These are phyloP conservation scores for Siniperca chuatsi DNA, from an alignment of 2,113 vertebrate species.

Conservation along the genomic window DNA sequence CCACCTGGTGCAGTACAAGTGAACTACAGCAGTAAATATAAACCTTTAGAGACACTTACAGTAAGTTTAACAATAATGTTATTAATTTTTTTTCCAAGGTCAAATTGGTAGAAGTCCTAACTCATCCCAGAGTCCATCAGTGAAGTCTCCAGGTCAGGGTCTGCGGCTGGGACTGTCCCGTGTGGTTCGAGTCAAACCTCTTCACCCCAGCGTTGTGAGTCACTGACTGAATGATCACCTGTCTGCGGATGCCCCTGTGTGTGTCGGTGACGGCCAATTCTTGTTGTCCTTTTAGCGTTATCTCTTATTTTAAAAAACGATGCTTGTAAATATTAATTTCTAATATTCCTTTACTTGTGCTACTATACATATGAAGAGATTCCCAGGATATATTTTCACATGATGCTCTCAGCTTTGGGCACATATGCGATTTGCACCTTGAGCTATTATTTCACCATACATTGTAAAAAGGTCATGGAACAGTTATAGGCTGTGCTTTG, in stretches of 20 bases:
- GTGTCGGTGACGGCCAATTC: not conserved
- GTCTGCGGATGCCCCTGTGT: not conserved
- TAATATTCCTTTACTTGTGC: not conserved
- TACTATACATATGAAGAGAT: not conserved
- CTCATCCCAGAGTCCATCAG: constrained; percentile 48
- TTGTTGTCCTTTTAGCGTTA: constrained; percentile 15
- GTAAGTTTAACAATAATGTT: not conserved
- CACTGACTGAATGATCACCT: not conserved
- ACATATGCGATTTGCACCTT: not conserved
- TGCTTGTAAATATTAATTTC: constrained; percentile 14
- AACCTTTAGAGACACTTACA: no score
- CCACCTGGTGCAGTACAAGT: constrained; percentile 87
- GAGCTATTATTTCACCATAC: not conserved
- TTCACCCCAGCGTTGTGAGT: constrained; percentile 87
- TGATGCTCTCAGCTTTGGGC: not conserved
- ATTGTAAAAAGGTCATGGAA: not conserved
- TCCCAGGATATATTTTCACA: not conserved
- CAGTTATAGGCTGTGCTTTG: not conserved
- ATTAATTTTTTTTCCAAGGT: constrained; percentile 69
- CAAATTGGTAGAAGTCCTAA: constrained; percentile 81
- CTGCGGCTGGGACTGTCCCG: constrained; percentile 94
- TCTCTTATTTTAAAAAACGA: not conserved
- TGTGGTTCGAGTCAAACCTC: constrained; percentile 90
- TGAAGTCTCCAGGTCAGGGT: constrained; percentile 89
- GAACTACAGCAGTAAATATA: not conserved